Conservation (phyloP, 2,113 vertebrate genomes). For the Condylura cristata region DNA sequence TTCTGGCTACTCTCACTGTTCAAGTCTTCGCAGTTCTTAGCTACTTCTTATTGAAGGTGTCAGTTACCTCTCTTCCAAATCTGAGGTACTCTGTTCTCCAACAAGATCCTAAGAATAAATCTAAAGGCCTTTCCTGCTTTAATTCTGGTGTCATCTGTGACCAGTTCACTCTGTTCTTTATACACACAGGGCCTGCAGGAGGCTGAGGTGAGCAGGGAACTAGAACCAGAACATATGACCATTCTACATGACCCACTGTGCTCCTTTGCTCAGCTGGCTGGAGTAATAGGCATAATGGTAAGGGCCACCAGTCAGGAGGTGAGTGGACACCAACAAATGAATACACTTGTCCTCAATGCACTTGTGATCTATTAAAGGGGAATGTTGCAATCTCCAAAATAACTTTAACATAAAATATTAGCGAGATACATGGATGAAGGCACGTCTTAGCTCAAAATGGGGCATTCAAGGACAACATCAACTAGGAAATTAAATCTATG, state of each 20-base stretch:
- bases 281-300: background rate
- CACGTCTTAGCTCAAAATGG: background rate
- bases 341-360: background rate
- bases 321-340: constrained; percentile 4
- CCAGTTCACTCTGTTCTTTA: background rate
- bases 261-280: background rate
- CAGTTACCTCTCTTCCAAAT: background rate
- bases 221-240: background rate
- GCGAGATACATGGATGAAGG: background rate
- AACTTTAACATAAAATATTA: background rate
- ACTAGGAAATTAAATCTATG: background rate
- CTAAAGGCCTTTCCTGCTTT: background rate
- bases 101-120: background rate
- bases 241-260: background rate
- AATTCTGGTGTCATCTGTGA: background rate
- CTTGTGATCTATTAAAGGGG: background rate
- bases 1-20: background rate
- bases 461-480: background rate
- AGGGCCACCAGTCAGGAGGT: background rate
- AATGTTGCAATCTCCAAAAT: background rate
- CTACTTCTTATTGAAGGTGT: background rate
- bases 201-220: background rate
- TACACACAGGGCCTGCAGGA: background rate
- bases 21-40: background rate
- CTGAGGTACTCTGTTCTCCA: constrained; percentile 22